Conservation (phyloP, 2,888 invertebrate species). For the Micropterix aruncella region DNA sequence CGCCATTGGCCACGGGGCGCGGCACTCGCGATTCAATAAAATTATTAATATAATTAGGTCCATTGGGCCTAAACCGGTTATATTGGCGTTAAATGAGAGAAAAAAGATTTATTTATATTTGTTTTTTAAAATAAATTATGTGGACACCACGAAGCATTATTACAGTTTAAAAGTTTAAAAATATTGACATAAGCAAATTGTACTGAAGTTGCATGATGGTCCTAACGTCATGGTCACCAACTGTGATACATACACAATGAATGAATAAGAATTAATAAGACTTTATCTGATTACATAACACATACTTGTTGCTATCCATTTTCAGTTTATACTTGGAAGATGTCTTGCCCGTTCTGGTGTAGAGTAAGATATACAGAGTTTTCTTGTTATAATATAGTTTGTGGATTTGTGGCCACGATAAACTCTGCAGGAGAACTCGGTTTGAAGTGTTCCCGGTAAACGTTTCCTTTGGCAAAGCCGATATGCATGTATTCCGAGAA, state of each 20-base stretch:
- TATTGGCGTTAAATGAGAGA: no score
- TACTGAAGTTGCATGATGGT: no score
- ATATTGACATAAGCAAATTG: no score
- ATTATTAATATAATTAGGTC: no score
- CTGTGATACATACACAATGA: not conserved
- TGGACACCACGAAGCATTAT: no score
- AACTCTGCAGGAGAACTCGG: conserved; percentile 32
- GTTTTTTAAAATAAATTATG: no score
- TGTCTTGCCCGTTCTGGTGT: conserved; percentile 38
- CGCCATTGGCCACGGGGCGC: no score
- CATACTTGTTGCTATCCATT: conserved; percentile 59
- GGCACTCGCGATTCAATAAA: no score
- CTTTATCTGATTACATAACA: conserved; percentile 6
- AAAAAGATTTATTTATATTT: no score
- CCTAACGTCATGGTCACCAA: no score
- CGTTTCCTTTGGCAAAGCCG: conserved; percentile 14
- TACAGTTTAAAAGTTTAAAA: no score
- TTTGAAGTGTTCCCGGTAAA: conserved; percentile 20
- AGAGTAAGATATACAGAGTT: conserved; percentile 47
- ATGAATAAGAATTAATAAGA: not conserved
- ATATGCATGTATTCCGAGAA: conserved; percentile 28
- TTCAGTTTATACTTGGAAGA: conserved; percentile 56
- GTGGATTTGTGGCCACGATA: conserved; percentile 59
- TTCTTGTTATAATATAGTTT: conserved; percentile 65
- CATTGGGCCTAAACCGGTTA: no score